phyloP scores from a whole-genome alignment of 2,113 vertebrate species.

The Clarias gariepinus region DNA sequence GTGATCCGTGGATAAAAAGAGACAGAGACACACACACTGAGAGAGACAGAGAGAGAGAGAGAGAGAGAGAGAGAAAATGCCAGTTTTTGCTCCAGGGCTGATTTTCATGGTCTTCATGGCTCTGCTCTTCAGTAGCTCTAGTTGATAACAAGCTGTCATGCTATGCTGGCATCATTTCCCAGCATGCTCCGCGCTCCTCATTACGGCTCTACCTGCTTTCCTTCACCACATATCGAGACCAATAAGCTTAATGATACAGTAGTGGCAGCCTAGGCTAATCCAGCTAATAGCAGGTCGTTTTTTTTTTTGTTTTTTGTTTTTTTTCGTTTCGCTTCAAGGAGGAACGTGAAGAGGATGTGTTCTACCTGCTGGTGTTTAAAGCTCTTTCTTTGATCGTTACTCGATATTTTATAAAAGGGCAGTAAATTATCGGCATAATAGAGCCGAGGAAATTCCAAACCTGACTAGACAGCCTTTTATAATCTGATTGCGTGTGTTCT shows the following conservation, averaged over 20 bases:
- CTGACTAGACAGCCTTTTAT: slow-evolving; percentile 28
- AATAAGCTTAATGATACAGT: slow-evolving; percentile 31
- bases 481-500: slow-evolving; percentile 44
- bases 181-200: slow-evolving; percentile 31
- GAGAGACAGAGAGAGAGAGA: slow-evolving; percentile 7
- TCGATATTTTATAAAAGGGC: slow-evolving; percentile 49
- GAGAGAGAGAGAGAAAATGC: slow-evolving; percentile 13
- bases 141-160: slow-evolving; percentile 50
- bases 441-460: slow-evolving; percentile 33
- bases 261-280: slow-evolving; percentile 1
- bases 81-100: slow-evolving; percentile 40
- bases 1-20: slow-evolving; percentile 3
- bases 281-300: slow-evolving; percentile 29
- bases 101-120: slow-evolving; percentile 46
- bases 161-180: slow-evolving; percentile 45
- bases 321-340: slow-evolving; percentile 12
- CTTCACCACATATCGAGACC: background rate
- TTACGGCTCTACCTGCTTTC: background rate
- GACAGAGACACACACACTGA: background rate
- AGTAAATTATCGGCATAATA: slow-evolving; percentile 36
- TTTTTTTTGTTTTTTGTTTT: too few relatives aligned
- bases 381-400: slow-evolving; percentile 30
- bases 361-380: slow-evolving; percentile 37
- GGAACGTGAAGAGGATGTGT: slow-evolving; percentile 27
- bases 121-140: slow-evolving; percentile 36